Percentiles rank a stretch among this genome's conserved stretches.
Conservation (phyloP, 2,888 invertebrate genomes). For the Tipula helvola region DNA sequence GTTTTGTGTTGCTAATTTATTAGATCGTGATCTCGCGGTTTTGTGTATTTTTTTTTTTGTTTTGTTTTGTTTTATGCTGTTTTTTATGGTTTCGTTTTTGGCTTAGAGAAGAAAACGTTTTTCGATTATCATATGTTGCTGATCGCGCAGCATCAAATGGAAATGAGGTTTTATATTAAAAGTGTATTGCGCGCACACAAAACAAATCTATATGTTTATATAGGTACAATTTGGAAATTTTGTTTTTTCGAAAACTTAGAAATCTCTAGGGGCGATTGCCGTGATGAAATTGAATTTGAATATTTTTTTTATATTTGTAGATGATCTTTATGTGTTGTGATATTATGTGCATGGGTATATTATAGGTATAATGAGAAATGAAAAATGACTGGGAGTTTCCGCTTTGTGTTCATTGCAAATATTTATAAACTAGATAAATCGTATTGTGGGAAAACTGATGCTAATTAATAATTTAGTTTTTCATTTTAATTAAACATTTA, state of each 20-base stretch:
- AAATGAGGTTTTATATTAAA: neutral
- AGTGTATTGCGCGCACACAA: neutral
- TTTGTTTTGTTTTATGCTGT: neutral
- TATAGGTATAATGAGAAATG: neutral
- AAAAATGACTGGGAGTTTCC: neutral
- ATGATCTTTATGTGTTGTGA: neutral
- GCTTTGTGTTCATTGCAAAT: neutral
- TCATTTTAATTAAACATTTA: too few species aligned
- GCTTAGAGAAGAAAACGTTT: neutral
- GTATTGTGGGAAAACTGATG: neutral
- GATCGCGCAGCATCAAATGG: neutral
- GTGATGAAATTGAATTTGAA: neutral
- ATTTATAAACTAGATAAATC: neutral
- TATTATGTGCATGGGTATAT: neutral
- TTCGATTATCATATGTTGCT: neutral
- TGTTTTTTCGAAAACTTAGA: neutral
- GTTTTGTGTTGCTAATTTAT: neutral
- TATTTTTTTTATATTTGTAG: neutral
- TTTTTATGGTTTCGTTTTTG: neutral
- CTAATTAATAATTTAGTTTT: too few species aligned
- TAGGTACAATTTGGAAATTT: neutral
- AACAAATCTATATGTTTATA: neutral
- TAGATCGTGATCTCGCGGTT: slow-evolving; percentile 4
- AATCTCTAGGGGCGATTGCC: neutral
- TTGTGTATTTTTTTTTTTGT: neutral